Evolutionary conservation across 2,113 vertebrate species (phyloP).

Genomic region (Scopus umbretta): DNA sequence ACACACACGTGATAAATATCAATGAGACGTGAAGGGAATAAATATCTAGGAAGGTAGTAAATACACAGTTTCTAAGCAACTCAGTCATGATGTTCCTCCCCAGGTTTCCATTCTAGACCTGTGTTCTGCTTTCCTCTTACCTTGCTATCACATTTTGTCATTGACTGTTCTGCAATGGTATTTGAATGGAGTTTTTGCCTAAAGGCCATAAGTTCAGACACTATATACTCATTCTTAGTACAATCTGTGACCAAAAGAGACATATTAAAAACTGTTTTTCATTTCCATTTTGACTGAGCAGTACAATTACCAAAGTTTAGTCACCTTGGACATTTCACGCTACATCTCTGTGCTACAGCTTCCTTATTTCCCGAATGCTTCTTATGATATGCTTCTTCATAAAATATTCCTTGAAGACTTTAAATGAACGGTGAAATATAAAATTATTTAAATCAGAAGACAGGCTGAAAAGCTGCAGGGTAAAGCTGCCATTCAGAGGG

Average conservation of each 20-base stretch:
- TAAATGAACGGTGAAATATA: background rate
- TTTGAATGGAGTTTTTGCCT: background rate
- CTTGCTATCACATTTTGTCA: background rate
- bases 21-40: background rate
- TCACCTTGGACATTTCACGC: background rate
- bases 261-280: background rate
- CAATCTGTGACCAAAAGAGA: background rate
- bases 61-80: background rate
- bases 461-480: constrained; percentile 2
- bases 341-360: background rate
- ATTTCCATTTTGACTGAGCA: background rate
- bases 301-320: background rate
- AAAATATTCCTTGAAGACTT: background rate
- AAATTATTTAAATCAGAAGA: background rate
- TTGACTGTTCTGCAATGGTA: background rate
- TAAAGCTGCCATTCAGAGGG: background rate
- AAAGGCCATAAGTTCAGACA: background rate
- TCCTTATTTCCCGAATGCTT: background rate
- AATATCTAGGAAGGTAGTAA: background rate
- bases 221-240: background rate
- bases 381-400: background rate
- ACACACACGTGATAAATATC: background rate
- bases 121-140: background rate
- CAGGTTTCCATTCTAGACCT: background rate
- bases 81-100: background rate